Conservation (phyloP, 1,140 invertebrate species). For the Hylaeus anthracinus region DNA sequence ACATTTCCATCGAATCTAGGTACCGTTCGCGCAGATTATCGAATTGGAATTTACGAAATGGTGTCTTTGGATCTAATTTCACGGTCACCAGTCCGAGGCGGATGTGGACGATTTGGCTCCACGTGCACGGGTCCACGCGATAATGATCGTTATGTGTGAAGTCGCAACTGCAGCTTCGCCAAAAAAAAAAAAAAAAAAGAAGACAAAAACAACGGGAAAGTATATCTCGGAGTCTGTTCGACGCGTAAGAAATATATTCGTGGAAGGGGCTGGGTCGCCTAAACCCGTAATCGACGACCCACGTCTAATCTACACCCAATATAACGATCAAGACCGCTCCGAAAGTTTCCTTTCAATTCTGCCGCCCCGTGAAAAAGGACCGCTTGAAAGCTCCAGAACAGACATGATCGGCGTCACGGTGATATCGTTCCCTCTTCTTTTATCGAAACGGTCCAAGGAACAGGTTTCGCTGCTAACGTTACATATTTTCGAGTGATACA, state of each 20-base stretch:
- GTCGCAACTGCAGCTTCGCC: not conserved
- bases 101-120: constrained; percentile 7
- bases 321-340: constrained; percentile 44
- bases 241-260: constrained; percentile 29
- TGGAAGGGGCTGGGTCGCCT: constrained; percentile 34
- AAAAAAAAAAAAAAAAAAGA: not conserved
- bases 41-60: no score
- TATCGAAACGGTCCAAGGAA: constrained; percentile 20
- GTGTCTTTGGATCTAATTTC: not conserved
- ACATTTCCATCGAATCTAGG: no score
- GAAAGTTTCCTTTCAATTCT: constrained; percentile 36
- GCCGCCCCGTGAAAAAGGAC: constrained; percentile 20
- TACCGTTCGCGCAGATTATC: no score
- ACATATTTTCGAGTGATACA: constrained; percentile 43
- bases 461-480: constrained; percentile 33
- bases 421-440: constrained; percentile 2
- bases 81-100: not conserved
- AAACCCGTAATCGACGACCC: constrained; percentile 59
- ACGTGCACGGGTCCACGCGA: not conserved
- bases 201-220: no score
- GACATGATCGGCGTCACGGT: constrained; percentile 21
- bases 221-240: not conserved
- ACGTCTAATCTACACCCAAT: constrained; percentile 65
- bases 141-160: not conserved
- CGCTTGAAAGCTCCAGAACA: not conserved